Conservation (phyloP, 2,888 invertebrate genomes). For the Acleris literana region DNA sequence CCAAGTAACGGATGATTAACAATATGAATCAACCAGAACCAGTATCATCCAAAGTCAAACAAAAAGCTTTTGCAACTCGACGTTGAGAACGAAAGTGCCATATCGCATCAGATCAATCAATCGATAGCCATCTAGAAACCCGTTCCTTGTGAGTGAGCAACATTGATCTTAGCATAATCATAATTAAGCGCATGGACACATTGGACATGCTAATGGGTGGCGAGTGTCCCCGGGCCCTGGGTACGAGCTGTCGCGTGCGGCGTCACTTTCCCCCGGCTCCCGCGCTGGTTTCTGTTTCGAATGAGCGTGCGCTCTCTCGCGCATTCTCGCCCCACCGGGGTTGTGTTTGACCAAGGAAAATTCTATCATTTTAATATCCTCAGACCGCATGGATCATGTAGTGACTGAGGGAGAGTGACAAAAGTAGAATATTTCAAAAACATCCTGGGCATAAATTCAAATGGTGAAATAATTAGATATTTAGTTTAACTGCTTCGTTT, state of each 20-base stretch:
- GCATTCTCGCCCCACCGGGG: constrained; percentile 53
- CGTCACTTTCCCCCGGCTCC: constrained; percentile 71
- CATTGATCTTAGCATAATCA: constrained; percentile 33
- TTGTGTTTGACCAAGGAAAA: constrained; percentile 42
- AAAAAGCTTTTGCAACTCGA: not conserved
- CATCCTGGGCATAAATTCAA: no score
- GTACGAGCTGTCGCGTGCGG: constrained; percentile 69
- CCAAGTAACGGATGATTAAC: no score
- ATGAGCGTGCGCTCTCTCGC: constrained; percentile 67
- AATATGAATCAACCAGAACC: no score
- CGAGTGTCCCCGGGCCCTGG: constrained; percentile 48
- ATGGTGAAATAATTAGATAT: no score
- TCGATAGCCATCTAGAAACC: constrained; percentile 36
- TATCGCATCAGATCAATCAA: constrained; percentile 19
- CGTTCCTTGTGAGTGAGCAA: constrained; percentile 33
- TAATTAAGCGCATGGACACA: constrained; percentile 39
- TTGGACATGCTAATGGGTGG: constrained; percentile 55
- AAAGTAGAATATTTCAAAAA: no score
- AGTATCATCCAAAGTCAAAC: not conserved
- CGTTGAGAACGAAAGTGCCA: constrained; percentile 25
- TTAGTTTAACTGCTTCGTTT: no score
- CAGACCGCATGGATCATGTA: constrained; percentile 11
- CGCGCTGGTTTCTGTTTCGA: constrained; percentile 68
- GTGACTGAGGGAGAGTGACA: no score
- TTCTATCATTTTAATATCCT: constrained; percentile 34